phyloP scores from a whole-genome alignment of 2,797 vertebrate species.

The Clangula hyemalis region DNA sequence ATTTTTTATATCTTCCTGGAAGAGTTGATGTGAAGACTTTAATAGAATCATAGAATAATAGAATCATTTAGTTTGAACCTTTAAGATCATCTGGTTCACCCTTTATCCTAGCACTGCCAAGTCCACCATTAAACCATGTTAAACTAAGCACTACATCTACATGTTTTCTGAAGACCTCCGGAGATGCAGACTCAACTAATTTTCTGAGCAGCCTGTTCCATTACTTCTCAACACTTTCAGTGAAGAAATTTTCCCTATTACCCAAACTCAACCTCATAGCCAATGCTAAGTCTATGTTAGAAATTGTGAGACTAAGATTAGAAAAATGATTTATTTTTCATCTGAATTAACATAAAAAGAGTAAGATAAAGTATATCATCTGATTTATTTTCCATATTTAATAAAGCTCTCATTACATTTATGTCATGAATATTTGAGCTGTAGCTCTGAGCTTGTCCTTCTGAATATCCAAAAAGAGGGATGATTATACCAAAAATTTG shows the following conservation, averaged over 20 bases:
- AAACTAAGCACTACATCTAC: too few species aligned
- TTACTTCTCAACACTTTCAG: too few species aligned
- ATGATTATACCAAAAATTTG: neutral
- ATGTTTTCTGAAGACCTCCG: too few species aligned
- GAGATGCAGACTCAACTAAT: too few species aligned
- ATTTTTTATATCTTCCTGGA: neutral
- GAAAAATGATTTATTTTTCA: neutral
- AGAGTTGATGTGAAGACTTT: neutral
- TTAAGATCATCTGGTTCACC: too few species aligned
- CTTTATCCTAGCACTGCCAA: too few species aligned
- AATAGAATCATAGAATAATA: neutral
- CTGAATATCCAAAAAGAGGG: neutral
- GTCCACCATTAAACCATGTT: too few species aligned
- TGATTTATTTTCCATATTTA: neutral
- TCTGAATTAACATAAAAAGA: neutral
- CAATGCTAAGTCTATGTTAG: neutral
- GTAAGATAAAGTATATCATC: neutral
- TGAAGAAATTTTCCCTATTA: too few species aligned
- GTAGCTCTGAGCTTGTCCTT: neutral
- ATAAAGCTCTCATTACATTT: neutral
- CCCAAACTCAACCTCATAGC: neutral
- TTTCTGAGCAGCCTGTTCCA: too few species aligned
- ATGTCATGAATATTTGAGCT: neutral
- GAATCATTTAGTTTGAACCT: too few species aligned
- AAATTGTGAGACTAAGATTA: neutral